phyloP scores from a whole-genome alignment of 2,888 invertebrate genomes.

The Trachelus iudaicus region DNA sequence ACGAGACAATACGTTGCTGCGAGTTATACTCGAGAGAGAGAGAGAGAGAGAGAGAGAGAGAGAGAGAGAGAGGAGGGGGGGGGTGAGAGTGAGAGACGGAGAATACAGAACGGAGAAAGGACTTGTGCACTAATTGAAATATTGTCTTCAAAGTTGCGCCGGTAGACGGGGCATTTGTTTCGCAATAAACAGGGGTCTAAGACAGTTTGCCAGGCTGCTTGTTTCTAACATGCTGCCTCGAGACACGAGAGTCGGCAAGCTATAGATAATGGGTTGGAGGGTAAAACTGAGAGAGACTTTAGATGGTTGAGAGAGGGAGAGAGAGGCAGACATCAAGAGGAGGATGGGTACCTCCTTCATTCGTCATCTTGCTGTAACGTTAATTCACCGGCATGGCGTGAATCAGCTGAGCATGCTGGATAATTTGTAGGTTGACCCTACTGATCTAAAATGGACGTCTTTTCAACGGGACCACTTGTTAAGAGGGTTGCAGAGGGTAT shows the following conservation, averaged over 20 bases:
- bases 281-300: not conserved
- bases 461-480: not conserved
- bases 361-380: slow-evolving; percentile 21
- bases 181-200: slow-evolving; percentile 19
- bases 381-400: slow-evolving; percentile 14
- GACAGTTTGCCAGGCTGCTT: slow-evolving; percentile 19
- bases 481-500: not conserved
- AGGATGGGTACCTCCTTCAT: slow-evolving; percentile 16
- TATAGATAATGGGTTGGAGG: not conserved
- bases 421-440: not conserved
- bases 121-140: slow-evolving; percentile 11
- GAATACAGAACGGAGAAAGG: slow-evolving; percentile 6
- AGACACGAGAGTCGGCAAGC: not conserved
- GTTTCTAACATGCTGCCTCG: slow-evolving; percentile 16
- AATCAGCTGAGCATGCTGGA: not conserved
- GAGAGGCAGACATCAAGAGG: slow-evolving; percentile 19
- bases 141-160: slow-evolving; percentile 11
- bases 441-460: not conserved
- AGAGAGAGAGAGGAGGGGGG: not conserved
- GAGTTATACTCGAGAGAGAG: not conserved
- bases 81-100: not conserved
- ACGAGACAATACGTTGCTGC: not conserved
- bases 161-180: slow-evolving; percentile 14
- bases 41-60: not conserved
- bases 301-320: slow-evolving; percentile 24